Percentiles rank a stretch among this genome's conserved stretches.
Conservation (phyloP, 2,113 vertebrate genomes). For the Channa maculata region DNA sequence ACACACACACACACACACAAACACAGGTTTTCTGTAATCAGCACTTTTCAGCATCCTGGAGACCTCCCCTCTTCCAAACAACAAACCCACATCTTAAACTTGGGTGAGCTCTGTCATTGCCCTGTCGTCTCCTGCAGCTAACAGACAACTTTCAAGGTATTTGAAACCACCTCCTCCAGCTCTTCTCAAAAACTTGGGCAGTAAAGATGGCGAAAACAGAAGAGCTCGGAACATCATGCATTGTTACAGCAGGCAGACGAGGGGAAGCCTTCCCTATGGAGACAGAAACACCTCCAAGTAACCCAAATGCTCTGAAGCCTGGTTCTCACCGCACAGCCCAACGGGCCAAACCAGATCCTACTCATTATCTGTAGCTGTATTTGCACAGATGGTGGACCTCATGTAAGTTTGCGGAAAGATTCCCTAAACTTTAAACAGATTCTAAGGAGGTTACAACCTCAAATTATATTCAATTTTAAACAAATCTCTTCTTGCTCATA, state of each 20-base stretch:
- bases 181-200: constrained; percentile 8
- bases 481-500: no score
- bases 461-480: no score
- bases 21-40: constrained; percentile 37
- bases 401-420: constrained; percentile 26
- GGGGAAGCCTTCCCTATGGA: not conserved
- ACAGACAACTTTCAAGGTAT: constrained; percentile 39
- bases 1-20: constrained; percentile 21
- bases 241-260: constrained; percentile 29
- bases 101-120: constrained; percentile 19
- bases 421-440: not conserved
- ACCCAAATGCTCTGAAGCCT: constrained; percentile 41
- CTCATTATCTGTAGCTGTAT: constrained; percentile 47
- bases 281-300: constrained; percentile 39
- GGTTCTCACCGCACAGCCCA: constrained; percentile 44
- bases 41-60: constrained; percentile 19
- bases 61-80: constrained; percentile 12
- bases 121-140: constrained; percentile 36
- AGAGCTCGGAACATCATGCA: constrained; percentile 16
- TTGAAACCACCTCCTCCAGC: constrained; percentile 32
- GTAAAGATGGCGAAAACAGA: constrained; percentile 22
- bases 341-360: constrained; percentile 48
- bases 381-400: constrained; percentile 50
- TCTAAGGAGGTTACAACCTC: no score
- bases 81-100: constrained; percentile 41